Conservation (phyloP, 2,113 vertebrate genomes). For the Chionomys nivalis region DNA sequence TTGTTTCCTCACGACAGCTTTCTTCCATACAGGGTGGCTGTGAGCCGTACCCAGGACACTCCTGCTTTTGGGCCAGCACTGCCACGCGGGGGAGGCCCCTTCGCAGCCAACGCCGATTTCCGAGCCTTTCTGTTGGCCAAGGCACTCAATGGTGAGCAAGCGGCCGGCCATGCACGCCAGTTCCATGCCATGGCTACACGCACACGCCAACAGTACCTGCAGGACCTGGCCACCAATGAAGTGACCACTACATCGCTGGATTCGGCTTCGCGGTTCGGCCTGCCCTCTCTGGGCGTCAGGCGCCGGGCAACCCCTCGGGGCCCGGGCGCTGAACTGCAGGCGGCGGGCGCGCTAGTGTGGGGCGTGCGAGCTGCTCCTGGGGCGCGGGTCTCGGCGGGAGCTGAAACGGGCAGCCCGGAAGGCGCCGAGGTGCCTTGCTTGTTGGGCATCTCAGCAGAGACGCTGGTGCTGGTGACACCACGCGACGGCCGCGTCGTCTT, state of each 20-base stretch:
- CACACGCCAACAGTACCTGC: slow-evolving; percentile 94
- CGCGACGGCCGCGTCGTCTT: slow-evolving; percentile 89
- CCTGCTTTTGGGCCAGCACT: slow-evolving; percentile 91
- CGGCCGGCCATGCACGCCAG: slow-evolving; percentile 92
- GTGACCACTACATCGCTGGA: slow-evolving; percentile 94
- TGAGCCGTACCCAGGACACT: slow-evolving; percentile 94
- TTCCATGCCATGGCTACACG: slow-evolving; percentile 95
- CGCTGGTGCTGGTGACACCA: slow-evolving; percentile 91
- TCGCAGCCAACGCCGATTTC: slow-evolving; percentile 88
- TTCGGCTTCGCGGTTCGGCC: slow-evolving; percentile 92
- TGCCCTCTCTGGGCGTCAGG: slow-evolving; percentile 89
- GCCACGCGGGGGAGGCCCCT: slow-evolving; percentile 90
- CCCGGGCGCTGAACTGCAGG: slow-evolving; percentile 90
- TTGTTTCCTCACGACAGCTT: background rate
- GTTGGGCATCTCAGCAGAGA: slow-evolving; percentile 91
- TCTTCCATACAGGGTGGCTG: slow-evolving; percentile 88
- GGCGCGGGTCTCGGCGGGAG: slow-evolving; percentile 55
- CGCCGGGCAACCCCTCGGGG: slow-evolving; percentile 86
- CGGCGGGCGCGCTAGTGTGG: slow-evolving; percentile 92
- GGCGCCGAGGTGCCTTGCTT: slow-evolving; percentile 86
- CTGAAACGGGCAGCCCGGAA: background rate
- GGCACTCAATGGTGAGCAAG: slow-evolving; percentile 94
- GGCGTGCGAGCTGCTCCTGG: slow-evolving; percentile 85
- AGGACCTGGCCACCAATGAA: slow-evolving; percentile 93
- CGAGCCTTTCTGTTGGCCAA: slow-evolving; percentile 94